Percentiles rank a stretch among this genome's conserved stretches.
Evolutionary conservation across 37 sponge, comb jelly and placozoan species (phyloP).

Genomic region (Crambe crambe): DNA sequence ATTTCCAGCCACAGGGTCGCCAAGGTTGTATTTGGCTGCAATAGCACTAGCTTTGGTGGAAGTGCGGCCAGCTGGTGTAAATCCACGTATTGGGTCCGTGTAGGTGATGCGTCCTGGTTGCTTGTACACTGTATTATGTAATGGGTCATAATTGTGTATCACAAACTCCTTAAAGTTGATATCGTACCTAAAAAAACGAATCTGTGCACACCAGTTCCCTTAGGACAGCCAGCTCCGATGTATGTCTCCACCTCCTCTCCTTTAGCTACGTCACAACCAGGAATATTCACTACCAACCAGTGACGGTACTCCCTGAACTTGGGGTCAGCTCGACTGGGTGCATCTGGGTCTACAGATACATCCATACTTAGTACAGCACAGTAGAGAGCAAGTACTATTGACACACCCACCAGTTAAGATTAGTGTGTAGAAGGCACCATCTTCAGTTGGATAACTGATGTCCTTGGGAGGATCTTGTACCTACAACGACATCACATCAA

Average conservation of each 20-base stretch:
- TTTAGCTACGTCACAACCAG: slow-evolving; percentile 52
- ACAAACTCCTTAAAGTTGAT: too few relatives aligned
- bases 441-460: slow-evolving; percentile 71
- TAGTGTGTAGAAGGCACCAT: slow-evolving; percentile 58
- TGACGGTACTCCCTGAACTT: slow-evolving; percentile 81
- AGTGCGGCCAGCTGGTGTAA: slow-evolving; percentile 30
- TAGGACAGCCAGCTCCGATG: slow-evolving; percentile 82
- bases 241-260: slow-evolving; percentile 68
- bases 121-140: slow-evolving; percentile 62
- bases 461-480: slow-evolving; percentile 57
- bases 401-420: slow-evolving; percentile 59
- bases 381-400: too few relatives aligned
- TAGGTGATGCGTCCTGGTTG: slow-evolving; percentile 58
- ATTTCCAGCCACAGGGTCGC: slow-evolving; percentile 81
- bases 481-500: too few relatives aligned
- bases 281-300: slow-evolving; percentile 87
- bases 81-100: slow-evolving; percentile 37
- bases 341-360: slow-evolving; percentile 82
- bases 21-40: slow-evolving; percentile 72
- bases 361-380: too few relatives aligned
- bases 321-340: slow-evolving; percentile 77
- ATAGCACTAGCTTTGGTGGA: slow-evolving; percentile 55
- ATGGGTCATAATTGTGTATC: too few relatives aligned
- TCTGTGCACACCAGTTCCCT: slow-evolving; percentile 84
- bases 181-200: slow-evolving; percentile 78